Evolutionary conservation across 2,113 vertebrate species (phyloP).

Genomic region (Mastomys natalensis): DNA sequence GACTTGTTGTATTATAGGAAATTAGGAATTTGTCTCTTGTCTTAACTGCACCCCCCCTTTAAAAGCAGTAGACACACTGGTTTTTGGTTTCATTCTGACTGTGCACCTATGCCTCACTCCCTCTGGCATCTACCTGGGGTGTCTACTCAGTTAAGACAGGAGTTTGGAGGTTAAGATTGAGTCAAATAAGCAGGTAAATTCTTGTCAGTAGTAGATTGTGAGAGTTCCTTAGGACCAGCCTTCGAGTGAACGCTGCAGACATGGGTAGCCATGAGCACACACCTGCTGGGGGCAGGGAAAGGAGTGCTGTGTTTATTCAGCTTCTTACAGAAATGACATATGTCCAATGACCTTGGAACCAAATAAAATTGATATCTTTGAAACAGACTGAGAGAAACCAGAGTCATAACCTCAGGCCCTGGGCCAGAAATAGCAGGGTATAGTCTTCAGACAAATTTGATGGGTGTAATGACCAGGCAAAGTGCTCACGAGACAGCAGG

Average conservation of each 20-base stretch:
- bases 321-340: background rate
- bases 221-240: background rate
- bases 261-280: background rate
- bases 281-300: background rate
- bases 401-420: background rate
- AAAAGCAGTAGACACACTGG: background rate
- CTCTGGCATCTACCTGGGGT: background rate
- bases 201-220: background rate
- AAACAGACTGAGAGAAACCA: background rate
- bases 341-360: background rate
- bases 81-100: background rate
- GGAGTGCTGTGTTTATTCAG: slow-evolving; percentile 48
- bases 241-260: background rate
- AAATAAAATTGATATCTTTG: slow-evolving; percentile 58
- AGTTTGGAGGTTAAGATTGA: background rate
- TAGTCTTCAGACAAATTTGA: slow-evolving; percentile 45
- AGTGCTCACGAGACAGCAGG: slow-evolving; percentile 66
- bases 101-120: background rate
- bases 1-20: background rate
- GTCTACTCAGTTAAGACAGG: background rate
- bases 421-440: slow-evolving; percentile 61
- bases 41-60: background rate
- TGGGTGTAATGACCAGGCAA: background rate
- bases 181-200: background rate
- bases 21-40: slow-evolving; percentile 6